Base-by-base conservation (phyloP, 1,140 invertebrate species). In the Penaeus vannamei region DNA sequence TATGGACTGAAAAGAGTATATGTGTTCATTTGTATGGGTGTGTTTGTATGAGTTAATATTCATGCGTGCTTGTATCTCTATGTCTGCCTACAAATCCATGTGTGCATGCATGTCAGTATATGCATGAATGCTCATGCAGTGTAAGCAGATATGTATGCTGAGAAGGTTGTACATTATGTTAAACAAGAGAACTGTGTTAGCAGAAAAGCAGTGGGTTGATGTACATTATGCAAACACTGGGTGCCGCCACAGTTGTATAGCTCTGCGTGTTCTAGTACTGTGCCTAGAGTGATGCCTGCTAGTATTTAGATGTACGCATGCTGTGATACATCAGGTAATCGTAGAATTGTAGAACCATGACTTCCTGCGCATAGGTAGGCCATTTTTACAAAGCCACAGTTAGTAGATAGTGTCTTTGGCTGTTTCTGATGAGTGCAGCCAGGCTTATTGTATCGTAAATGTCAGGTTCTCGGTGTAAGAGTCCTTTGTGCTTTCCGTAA, bases 261-360 rank as follows among this genome's bases (percentile, higher is more conserved):
- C 84, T 85, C 84, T 85, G 84, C 69, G 84, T 85, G 84, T 85
- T 76, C 66, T 85, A 85, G 84, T 85, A 46, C 84, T 69, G 84
- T 85, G 84, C 84, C 84, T 85, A 85, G 84, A 85, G 84, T 85
- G 84, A 85, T 79, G 72, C 72, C 69, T 53, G 64, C 46, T 85
- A 85, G 85, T 64, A 42, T 80, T 86, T 86, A 87, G 86, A 82
- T 82, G 86, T 87, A 82, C 86, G 86, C 86, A 87, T 87, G 86
- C 86, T 87, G 86, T 87, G 86, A 87, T 87, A 87, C 86, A 82
- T 87, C 86, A 87, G 86, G 86, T 87, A 87, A 87, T 61, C 42
- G 84, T 85, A 85, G 84, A 85, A 23, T 76, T 79, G 66, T 85
- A 85, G 77, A 77, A 77, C 84, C 84, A 85, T 85, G 72, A 85